phyloP scores from a whole-genome alignment of 92 coral and sea anemone genomes.

The Porites evermanni region DNA sequence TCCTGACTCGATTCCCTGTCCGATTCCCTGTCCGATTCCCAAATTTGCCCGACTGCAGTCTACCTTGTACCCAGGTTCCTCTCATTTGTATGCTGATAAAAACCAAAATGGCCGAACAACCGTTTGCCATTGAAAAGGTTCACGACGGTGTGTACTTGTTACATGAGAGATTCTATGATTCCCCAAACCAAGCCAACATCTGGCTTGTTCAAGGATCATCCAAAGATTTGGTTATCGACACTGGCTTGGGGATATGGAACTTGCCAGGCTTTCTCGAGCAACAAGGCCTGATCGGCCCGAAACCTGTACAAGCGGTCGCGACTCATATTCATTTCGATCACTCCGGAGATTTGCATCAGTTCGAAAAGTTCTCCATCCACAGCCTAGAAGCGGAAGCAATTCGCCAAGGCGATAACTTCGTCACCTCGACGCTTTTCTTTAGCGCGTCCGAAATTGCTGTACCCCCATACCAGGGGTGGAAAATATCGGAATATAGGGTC shows the following conservation, averaged over 20 bases:
- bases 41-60: no score
- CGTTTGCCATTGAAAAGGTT: conserved; percentile 66
- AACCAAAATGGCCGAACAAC: conserved; percentile 17
- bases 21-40: no score
- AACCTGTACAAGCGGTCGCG: conserved; percentile 83
- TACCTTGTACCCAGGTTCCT: no score
- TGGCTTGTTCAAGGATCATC: conserved; percentile 86
- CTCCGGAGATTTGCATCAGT: conserved; percentile 89
- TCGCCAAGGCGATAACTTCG: conserved; percentile 69
- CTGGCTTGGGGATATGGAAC: conserved; percentile 88
- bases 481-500: conserved; percentile 62
- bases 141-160: conserved; percentile 67
- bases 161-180: conserved; percentile 75
- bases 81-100: no score
- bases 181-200: conserved; percentile 82
- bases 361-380: conserved; percentile 85
- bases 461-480: conserved; percentile 70
- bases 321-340: conserved; percentile 90
- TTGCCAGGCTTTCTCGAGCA: conserved; percentile 77
- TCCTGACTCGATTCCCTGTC: no score
- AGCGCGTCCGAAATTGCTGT: conserved; percentile 58
- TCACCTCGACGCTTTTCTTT: conserved; percentile 59
- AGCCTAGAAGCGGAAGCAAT: conserved; percentile 75
- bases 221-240: conserved; percentile 76
- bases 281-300: conserved; percentile 68